Evolutionary conservation across 1,140 invertebrate species (phyloP).

Genomic region (Vanessa tameamea): DNA sequence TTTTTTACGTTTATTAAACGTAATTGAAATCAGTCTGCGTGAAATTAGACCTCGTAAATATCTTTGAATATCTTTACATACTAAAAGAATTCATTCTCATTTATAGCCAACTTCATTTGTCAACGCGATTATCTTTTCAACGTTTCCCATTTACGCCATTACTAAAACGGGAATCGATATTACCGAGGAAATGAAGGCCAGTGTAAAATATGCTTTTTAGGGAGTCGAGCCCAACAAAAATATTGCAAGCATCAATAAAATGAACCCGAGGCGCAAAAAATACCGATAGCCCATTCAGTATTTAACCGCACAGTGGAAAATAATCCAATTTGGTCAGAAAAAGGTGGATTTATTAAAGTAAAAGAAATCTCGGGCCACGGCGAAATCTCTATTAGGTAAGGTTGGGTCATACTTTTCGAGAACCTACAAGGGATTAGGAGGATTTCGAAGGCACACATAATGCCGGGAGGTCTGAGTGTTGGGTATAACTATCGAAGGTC

Average conservation of each 20-base stretch:
- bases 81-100: constrained; percentile 11
- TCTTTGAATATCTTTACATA: background rate
- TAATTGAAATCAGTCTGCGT: too few relatives aligned
- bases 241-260: constrained; percentile 47
- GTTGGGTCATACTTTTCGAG: constrained; percentile 42
- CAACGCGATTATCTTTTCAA: constrained; percentile 28
- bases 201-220: constrained; percentile 44
- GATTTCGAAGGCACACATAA: constrained; percentile 43
- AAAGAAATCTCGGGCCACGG: constrained; percentile 38
- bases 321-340: constrained; percentile 47
- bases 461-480: constrained; percentile 38
- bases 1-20: too few relatives aligned
- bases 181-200: constrained; percentile 17
- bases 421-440: constrained; percentile 45
- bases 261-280: constrained; percentile 37
- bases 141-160: constrained; percentile 20
- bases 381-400: constrained; percentile 44
- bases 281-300: constrained; percentile 43
- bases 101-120: constrained; percentile 35
- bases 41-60: background rate
- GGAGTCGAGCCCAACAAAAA: constrained; percentile 36
- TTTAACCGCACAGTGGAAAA: constrained; percentile 45
- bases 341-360: constrained; percentile 42
- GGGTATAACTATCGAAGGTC: constrained; percentile 40
- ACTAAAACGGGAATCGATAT: constrained; percentile 31